Percentiles rank a stretch among this genome's conserved stretches.
Conservation (phyloP, 2,888 invertebrate species). For the Drosophila barbarae region DNA sequence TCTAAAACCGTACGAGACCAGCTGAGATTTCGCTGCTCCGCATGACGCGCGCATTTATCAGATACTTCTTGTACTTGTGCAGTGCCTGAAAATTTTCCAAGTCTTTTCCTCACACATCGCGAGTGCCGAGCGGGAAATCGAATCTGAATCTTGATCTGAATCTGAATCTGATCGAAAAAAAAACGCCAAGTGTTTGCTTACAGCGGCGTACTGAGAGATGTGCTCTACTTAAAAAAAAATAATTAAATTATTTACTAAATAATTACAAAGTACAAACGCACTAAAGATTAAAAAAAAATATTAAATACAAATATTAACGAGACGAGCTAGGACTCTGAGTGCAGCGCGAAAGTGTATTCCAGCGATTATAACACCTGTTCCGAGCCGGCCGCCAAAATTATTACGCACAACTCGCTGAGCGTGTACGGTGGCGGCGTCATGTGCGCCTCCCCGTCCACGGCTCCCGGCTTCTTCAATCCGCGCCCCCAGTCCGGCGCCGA, state of each 20-base stretch:
- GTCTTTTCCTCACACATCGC: slow-evolving; percentile 33
- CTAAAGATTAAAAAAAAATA: slow-evolving; percentile 12
- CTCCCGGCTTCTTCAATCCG: slow-evolving; percentile 80
- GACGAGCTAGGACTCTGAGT: slow-evolving; percentile 17
- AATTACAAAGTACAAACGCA: slow-evolving; percentile 17
- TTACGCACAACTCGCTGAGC: slow-evolving; percentile 80
- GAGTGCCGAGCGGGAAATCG: slow-evolving; percentile 34
- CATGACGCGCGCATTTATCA: slow-evolving; percentile 78
- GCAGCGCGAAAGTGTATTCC: slow-evolving; percentile 73
- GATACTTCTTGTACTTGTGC: slow-evolving; percentile 36
- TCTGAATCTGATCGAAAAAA: slow-evolving; percentile 20
- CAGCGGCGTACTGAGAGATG: slow-evolving; percentile 14
- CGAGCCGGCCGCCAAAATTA: slow-evolving; percentile 80
- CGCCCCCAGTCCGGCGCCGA: slow-evolving; percentile 79
- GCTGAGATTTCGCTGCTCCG: slow-evolving; percentile 79
- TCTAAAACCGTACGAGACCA: slow-evolving; percentile 81
- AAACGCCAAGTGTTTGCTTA: slow-evolving; percentile 29
- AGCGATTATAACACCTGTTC: slow-evolving; percentile 73
- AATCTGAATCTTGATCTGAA: slow-evolving; percentile 13
- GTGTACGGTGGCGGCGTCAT: slow-evolving; percentile 81
- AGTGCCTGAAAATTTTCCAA: slow-evolving; percentile 40
- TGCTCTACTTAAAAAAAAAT: slow-evolving; percentile 7
- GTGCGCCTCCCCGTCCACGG: slow-evolving; percentile 81
- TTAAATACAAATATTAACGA: slow-evolving; percentile 1
- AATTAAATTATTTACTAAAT: slow-evolving; percentile 9